Conservation (phyloP, 2,888 invertebrate species). For the Notodonta ziczac region DNA sequence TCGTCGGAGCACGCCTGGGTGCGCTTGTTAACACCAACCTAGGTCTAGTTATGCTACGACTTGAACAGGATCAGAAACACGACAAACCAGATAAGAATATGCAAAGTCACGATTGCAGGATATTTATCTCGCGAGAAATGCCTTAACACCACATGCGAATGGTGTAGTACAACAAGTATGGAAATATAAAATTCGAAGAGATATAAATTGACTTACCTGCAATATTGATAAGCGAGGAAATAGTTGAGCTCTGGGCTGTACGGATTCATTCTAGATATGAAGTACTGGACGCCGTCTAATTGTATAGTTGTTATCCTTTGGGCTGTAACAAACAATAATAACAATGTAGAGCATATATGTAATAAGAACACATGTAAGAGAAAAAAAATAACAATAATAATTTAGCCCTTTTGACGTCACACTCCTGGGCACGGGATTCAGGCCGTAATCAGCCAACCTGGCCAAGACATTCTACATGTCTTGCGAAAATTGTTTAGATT, state of each 20-base stretch:
- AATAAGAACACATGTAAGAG: no score
- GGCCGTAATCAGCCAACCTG: no score
- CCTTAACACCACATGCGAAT: slow-evolving; percentile 2
- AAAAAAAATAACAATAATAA: no score
- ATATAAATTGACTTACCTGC: slow-evolving; percentile 75
- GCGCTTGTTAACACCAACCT: slow-evolving; percentile 67
- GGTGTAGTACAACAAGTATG: neutral
- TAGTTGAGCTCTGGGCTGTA: slow-evolving; percentile 94
- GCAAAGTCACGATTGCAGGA: slow-evolving; percentile 71
- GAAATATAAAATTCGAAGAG: neutral
- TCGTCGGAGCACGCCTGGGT: slow-evolving; percentile 52
- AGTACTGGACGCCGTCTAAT: slow-evolving; percentile 93
- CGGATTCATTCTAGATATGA: slow-evolving; percentile 94
- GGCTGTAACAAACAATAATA: slow-evolving; percentile 85
- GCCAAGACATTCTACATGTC: no score
- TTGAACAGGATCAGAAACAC: slow-evolving; percentile 62
- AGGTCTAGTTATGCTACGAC: slow-evolving; percentile 59
- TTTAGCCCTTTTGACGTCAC: no score
- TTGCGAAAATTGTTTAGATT: no score
- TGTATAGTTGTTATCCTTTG: slow-evolving; percentile 95
- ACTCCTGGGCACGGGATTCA: no score
- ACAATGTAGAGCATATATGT: slow-evolving; percentile 11
- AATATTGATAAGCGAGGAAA: slow-evolving; percentile 94
- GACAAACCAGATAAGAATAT: slow-evolving; percentile 71
- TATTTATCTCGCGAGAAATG: slow-evolving; percentile 56